phyloP scores from a whole-genome alignment of 2,888 invertebrate species.

The Ornithoptera priamus region DNA sequence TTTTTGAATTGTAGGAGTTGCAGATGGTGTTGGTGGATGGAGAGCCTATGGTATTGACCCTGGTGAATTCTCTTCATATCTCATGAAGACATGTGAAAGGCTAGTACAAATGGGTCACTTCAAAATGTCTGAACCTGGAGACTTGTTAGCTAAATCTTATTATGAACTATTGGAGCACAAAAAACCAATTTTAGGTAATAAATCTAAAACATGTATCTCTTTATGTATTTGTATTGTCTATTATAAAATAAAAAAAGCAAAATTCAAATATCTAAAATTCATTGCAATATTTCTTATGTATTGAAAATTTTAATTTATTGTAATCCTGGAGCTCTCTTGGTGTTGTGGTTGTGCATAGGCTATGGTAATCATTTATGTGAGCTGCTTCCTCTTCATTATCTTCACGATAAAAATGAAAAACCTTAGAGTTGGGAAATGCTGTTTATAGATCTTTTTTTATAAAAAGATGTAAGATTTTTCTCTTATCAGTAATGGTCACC shows the following conservation, averaged over 20 bases:
- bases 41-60: slow-evolving; percentile 98
- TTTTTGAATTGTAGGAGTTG: slow-evolving; percentile 88
- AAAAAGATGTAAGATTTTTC: background rate
- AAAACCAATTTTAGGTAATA: slow-evolving; percentile 92
- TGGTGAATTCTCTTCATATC: slow-evolving; percentile 94
- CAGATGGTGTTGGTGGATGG: slow-evolving; percentile 99
- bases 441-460: background rate
- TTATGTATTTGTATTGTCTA: slow-evolving; percentile 12
- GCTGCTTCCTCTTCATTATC: too few species aligned
- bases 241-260: background rate
- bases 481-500: background rate
- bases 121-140: slow-evolving; percentile 91
- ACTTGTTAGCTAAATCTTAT: slow-evolving; percentile 94
- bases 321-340: too few species aligned
- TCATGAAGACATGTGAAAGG: slow-evolving; percentile 97
- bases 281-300: too few species aligned
- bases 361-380: too few species aligned
- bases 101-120: slow-evolving; percentile 94
- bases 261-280: too few species aligned
- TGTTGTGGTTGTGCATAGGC: too few species aligned
- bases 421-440: too few species aligned
- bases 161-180: slow-evolving; percentile 95
- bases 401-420: too few species aligned
- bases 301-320: too few species aligned
- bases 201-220: background rate